Conservation (phyloP, 2,797 vertebrate genomes). For the Cynopterus sphinx region DNA sequence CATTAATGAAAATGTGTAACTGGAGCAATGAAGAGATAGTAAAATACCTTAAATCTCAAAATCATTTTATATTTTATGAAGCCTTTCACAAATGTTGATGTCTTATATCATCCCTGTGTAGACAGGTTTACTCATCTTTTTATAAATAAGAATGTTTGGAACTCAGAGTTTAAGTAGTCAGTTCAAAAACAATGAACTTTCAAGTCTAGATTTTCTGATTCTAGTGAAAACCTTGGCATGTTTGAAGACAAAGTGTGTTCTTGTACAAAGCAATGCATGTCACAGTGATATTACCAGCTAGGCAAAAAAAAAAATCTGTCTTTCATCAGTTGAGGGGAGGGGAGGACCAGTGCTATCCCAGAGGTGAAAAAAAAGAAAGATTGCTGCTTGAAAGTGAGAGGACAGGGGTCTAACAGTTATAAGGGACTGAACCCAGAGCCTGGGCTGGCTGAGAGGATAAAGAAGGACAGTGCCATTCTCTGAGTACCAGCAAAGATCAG, state of each 20-base stretch:
- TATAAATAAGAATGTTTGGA: background rate
- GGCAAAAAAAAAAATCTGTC: background rate
- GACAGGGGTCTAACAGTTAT: background rate
- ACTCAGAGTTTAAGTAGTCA: background rate
- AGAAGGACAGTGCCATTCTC: background rate
- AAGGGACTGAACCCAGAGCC: background rate
- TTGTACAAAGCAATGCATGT: background rate
- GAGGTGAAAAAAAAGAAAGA: background rate
- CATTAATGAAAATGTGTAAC: background rate
- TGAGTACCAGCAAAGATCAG: background rate
- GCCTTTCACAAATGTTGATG: background rate
- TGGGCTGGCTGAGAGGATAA: background rate
- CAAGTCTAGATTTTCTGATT: background rate
- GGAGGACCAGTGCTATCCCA: background rate
- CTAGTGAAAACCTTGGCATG: background rate
- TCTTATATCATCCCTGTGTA: background rate
- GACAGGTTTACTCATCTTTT: background rate
- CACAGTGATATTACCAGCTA: background rate
- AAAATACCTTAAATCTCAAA: constrained; percentile 44
- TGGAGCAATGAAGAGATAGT: background rate
- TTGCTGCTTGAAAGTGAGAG: background rate
- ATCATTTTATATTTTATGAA: constrained; percentile 17
- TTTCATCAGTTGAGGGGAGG: background rate
- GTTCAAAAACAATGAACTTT: background rate
- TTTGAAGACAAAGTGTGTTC: background rate